Conservation (phyloP, 2,888 invertebrate genomes). For the Drosophila sordidula region DNA sequence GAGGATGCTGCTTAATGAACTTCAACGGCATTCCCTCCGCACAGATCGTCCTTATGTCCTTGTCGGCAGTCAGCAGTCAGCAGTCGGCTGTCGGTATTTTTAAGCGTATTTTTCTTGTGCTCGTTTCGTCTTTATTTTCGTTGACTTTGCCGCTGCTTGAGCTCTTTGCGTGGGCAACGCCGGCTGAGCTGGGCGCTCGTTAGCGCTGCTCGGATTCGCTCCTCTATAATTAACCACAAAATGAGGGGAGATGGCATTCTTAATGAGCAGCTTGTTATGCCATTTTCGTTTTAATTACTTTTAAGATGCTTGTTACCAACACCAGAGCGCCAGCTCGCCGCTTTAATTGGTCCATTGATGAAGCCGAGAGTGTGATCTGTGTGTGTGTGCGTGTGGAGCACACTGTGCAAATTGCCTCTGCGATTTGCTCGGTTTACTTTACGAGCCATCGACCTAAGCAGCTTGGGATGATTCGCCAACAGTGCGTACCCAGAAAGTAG, state of each 20-base stretch:
- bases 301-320: constrained; percentile 78
- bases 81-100: constrained; percentile 35
- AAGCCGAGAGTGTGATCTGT: constrained; percentile 37
- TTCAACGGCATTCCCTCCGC: constrained; percentile 64
- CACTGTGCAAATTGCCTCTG: constrained; percentile 49
- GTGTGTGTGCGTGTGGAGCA: not conserved
- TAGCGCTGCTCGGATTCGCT: constrained; percentile 57
- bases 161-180: constrained; percentile 16
- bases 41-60: constrained; percentile 12
- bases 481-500: constrained; percentile 35
- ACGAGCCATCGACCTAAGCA: constrained; percentile 27
- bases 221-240: constrained; percentile 84
- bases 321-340: constrained; percentile 62
- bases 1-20: constrained; percentile 81
- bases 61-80: constrained; percentile 9
- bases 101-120: constrained; percentile 47
- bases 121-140: constrained; percentile 14
- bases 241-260: constrained; percentile 64
- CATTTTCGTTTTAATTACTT: constrained; percentile 81
- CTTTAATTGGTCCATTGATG: constrained; percentile 83
- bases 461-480: constrained; percentile 32
- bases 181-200: constrained; percentile 52
- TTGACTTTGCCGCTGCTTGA: constrained; percentile 29
- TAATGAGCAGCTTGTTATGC: constrained; percentile 82
- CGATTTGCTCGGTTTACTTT: constrained; percentile 41